Evolutionary conservation across 30 jellyfish, hydroid and myxozoan species (phyloP).

Genomic region (Chrysaora quinquecirrha): DNA sequence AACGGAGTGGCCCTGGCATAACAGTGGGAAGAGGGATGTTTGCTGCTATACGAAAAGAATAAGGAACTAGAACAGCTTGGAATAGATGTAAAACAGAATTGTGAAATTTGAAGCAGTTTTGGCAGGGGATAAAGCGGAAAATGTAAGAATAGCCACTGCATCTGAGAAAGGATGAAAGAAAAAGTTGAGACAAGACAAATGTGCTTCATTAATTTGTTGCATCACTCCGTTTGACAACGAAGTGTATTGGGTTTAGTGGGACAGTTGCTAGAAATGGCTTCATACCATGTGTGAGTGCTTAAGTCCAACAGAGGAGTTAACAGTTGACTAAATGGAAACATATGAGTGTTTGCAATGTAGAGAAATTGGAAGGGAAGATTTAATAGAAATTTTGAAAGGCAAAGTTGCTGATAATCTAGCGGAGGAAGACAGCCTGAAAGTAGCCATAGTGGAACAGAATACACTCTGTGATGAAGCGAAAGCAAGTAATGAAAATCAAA

Average conservation of each 20-base stretch:
- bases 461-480: too few species aligned
- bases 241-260: constrained; percentile 1
- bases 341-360: constrained; percentile 29
- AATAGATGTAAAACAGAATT: constrained; percentile 14
- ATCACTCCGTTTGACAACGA: too few species aligned
- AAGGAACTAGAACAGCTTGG: constrained; percentile 20
- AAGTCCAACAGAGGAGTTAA: constrained; percentile 12
- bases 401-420: constrained; percentile 9
- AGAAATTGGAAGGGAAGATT: constrained; percentile 8
- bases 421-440: constrained; percentile 21
- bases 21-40: constrained; percentile 27
- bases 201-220: too few species aligned
- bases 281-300: constrained; percentile 34
- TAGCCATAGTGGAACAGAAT: too few species aligned
- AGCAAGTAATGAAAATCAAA: too few species aligned
- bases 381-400: constrained; percentile 20
- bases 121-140: constrained; percentile 19
- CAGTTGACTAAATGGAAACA: neutral
- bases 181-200: too few species aligned
- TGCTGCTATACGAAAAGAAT: constrained; percentile 15
- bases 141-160: too few species aligned
- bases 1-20: too few species aligned
- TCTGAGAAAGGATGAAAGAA: too few species aligned
- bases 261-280: neutral
- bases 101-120: constrained; percentile 26